phyloP scores from a whole-genome alignment of 2,888 invertebrate genomes.

The Hirtodrosophila alboralis region DNA sequence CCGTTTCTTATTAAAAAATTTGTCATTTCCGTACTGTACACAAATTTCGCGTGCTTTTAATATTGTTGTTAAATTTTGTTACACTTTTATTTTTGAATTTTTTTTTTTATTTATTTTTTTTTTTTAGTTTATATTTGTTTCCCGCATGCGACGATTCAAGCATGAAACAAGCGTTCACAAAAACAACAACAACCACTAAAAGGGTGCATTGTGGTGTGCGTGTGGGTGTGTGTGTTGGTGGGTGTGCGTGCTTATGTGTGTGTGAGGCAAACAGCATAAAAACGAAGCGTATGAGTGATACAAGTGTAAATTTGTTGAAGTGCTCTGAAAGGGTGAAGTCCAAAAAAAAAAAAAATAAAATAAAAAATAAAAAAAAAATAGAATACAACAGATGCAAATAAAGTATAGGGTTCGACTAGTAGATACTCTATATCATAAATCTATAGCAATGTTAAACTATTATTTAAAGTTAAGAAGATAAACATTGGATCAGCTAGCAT shows the following conservation, averaged over 20 bases:
- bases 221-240: conserved; percentile 1
- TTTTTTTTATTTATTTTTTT: too few relatives aligned
- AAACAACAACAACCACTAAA: conserved; percentile 24
- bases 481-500: too few relatives aligned
- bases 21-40: conserved; percentile 33
- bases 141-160: conserved; percentile 52
- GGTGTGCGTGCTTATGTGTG: conserved; percentile 10
- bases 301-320: conserved; percentile 77
- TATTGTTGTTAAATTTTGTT: conserved; percentile 60
- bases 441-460: too few relatives aligned
- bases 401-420: too few relatives aligned
- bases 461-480: too few relatives aligned
- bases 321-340: conserved; percentile 54
- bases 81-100: too few relatives aligned
- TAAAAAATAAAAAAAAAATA: too few relatives aligned
- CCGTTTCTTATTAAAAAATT: conserved; percentile 33
- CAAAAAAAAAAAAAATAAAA: conserved; percentile 28
- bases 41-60: conserved; percentile 59
- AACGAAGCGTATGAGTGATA: conserved; percentile 69
- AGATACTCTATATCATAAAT: too few relatives aligned
- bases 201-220: conserved; percentile 22
- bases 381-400: too few relatives aligned
- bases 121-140: conserved; percentile 21
- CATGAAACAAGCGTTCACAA: conserved; percentile 62
- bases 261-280: conserved; percentile 38